Conservation (phyloP, 1,140 invertebrate genomes). For the Myzus persicae region DNA sequence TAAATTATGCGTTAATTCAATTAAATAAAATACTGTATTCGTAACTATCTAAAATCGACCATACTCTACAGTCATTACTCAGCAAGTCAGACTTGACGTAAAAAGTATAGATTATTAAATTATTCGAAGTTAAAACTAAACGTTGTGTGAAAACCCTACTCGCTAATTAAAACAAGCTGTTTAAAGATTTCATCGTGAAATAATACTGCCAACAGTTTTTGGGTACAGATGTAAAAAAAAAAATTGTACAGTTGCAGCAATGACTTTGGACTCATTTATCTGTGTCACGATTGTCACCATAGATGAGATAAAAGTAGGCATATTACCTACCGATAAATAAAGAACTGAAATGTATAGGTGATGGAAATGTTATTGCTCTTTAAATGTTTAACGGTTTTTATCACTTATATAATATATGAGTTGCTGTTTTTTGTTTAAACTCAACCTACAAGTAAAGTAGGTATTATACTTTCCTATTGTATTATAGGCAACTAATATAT, state of each 20-base stretch:
- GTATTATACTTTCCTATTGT: no score
- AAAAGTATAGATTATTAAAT: not conserved
- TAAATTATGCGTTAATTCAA: not conserved
- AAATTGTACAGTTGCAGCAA: not conserved
- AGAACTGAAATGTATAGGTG: not conserved
- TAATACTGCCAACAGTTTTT: constrained; percentile 12
- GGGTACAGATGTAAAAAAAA: not conserved
- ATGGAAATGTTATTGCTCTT: not conserved
- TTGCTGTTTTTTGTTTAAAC: not conserved
- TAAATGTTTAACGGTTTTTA: not conserved
- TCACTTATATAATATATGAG: not conserved
- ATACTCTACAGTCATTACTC: not conserved
- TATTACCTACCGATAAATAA: not conserved
- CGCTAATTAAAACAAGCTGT: not conserved
- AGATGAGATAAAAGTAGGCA: not conserved
- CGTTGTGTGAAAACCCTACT: not conserved
- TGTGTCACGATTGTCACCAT: not conserved
- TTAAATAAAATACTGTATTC: not conserved
- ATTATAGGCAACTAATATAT: not conserved
- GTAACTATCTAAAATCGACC: not conserved
- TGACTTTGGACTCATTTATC: not conserved
- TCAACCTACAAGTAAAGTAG: not conserved
- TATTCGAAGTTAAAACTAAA: constrained; percentile 9
- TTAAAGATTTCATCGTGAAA: not conserved
- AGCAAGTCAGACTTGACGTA: not conserved